These are phyloP conservation scores for Loxodonta africana DNA, from an alignment of 2,113 vertebrate genomes.

Conservation along the genomic window DNA sequence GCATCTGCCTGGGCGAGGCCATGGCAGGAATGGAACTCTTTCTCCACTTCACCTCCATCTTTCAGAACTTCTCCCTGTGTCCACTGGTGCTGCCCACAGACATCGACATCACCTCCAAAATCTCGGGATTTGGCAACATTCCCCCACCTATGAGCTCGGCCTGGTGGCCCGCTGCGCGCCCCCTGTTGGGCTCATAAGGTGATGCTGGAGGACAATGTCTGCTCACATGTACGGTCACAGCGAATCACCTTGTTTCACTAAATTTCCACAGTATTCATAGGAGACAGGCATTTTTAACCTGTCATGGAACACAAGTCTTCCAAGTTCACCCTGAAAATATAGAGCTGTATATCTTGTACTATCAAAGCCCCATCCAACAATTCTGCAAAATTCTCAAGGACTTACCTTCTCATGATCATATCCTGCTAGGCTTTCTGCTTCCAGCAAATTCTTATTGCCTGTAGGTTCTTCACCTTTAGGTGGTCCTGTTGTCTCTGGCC, in stretches of 20 bases:
- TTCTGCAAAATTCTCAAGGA: background rate
- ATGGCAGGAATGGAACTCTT: slow-evolving; percentile 87
- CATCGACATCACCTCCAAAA: slow-evolving; percentile 72
- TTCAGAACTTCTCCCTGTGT: slow-evolving; percentile 85
- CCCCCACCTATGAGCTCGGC: slow-evolving; percentile 82
- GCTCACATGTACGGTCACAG: accelerated
- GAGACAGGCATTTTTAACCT: background rate
- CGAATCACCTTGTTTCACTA: too few relatives aligned
- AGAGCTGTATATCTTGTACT: background rate
- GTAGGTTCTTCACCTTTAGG: background rate
- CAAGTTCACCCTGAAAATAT: background rate
- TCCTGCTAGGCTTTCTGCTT: background rate
- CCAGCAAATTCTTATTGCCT: background rate
- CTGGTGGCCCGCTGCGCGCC: slow-evolving; percentile 74
- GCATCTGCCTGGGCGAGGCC: slow-evolving; percentile 83
- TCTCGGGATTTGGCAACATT: slow-evolving; percentile 82
- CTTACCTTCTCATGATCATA: background rate
- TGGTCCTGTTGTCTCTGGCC: background rate
- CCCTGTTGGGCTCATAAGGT: background rate
- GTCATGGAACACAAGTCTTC: background rate
- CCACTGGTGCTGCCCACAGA: slow-evolving; percentile 70
- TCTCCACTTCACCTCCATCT: slow-evolving; percentile 82
- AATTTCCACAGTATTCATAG: background rate
- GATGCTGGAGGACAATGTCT: background rate
- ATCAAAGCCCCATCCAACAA: background rate